Evolutionary conservation across 2,888 invertebrate species (phyloP), one percentile per base, ranked within the genome.

Genomic region (Craniophora ligustri): DNA sequence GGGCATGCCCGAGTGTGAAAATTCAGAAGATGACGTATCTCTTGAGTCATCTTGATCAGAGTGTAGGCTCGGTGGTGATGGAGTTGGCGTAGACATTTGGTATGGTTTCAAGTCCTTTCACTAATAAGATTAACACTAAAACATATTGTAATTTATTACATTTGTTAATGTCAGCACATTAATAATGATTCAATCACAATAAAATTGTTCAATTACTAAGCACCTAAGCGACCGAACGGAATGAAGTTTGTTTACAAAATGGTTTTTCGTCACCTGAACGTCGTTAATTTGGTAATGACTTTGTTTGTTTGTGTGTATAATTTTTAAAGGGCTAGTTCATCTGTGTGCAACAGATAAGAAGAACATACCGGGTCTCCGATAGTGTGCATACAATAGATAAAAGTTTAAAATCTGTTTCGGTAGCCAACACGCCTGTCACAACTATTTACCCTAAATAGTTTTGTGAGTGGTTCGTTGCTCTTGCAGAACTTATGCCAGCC

Each of bases 221-320:
- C 78, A 82, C 78, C 75, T 76, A 84, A 63, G 80, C 89, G 89
- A 87, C 92, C 83, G 87, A 74, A 78, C 84, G 54, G 83, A 82
- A 78, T 83, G 87, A 86, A 79, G 62, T 80, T 89, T 91, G 87
- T 93, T 91, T 88, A 92, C 91, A 84, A 91, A 92, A 91, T 92
- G 89, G 81, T 87, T 89, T 91, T 89, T 89, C 83, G 87, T 89
- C 87, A 92, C 91, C 91, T 91, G 88, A 78, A 82, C 84, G 78
- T 86, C 85, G 89, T 92, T 91, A 91, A 92, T 92, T 92, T 89
- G 84, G 87, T 92, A 93, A 92, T 92, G 90, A 88, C 86, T 87
- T 86, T 78, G 76, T 86, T 77, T 80, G 75, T 85, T 80, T 82
- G 92, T 91, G 89, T 91, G 91, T 76, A 73, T 82, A 72, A 75